Conservation (phyloP, 2,888 invertebrate species). For the Agapostemon virescens region DNA sequence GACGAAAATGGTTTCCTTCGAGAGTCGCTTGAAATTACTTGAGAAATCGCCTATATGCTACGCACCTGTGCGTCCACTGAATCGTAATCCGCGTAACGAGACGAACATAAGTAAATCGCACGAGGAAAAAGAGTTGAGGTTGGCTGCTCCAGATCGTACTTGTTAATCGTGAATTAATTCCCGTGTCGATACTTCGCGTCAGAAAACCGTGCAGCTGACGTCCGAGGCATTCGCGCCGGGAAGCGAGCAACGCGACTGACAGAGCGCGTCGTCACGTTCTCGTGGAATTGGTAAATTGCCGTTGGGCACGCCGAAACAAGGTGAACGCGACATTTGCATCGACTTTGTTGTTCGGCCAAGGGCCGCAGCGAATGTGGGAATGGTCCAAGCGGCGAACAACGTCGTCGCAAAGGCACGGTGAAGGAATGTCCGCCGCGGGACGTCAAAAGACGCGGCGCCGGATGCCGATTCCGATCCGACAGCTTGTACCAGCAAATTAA, state of each 20-base stretch:
- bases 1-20: no score
- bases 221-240: not conserved
- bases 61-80: no score
- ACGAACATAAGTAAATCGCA: no score
- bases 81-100: no score
- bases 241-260: not conserved
- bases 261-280: not conserved
- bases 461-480: slow-evolving; percentile 66
- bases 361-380: slow-evolving; percentile 20
- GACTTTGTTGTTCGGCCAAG: not conserved
- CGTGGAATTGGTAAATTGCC: not conserved
- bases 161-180: not conserved
- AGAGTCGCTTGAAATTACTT: no score
- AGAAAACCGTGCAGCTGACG: not conserved
- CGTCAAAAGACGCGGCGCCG: slow-evolving; percentile 64
- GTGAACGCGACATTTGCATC: not conserved
- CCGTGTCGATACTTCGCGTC: not conserved
- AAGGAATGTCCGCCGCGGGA: slow-evolving; percentile 61
- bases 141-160: no score
- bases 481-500: slow-evolving; percentile 65
- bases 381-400: slow-evolving; percentile 33
- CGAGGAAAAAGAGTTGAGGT: no score
- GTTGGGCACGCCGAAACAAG: not conserved
- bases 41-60: no score
- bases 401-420: slow-evolving; percentile 48